Evolutionary conservation across 2,797 vertebrate genomes (phyloP), one percentile per base, ranked within the genome.

Genomic region (Pygocentrus nattereri): DNA sequence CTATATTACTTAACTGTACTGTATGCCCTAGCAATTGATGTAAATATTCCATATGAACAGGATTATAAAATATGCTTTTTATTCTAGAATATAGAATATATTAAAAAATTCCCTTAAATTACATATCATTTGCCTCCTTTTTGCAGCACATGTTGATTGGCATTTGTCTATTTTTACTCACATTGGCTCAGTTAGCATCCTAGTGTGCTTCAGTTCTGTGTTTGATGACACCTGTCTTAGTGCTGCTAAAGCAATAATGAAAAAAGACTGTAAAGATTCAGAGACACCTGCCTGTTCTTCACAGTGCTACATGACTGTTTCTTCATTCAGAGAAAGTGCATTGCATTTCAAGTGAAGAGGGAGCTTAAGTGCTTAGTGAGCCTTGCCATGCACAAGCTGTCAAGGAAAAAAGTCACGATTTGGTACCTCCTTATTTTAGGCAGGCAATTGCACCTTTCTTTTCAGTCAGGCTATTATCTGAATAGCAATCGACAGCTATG

Each of bases 131-230:
- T 31, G 18, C 62, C 15, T 30, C 38, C 12, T 15, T 31, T 64
- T 27, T 30, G 18, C 31, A 65, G 31, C 13, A 21, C 65, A 68
- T 7, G 3, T 25, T 44, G n/a, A 68, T 47, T 69, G 13, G 13
- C 67, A 3, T 69, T 19, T 69, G 38, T 47, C 5, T 69, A 47
- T 47, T 44, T 44, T 44, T 11, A 41, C 62, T 54, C 67, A 21
- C 52, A 15, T 79, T 41, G n/a, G 27, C 77, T 76, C 47, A 76
- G 76, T 80, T 76, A 84, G 34, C 73, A 38, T 62, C 71, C 72
- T 50, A n/a, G 65, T 76, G 73, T 67, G 59, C 49, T 19, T 68
- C 38, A 10, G n/a, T 49, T 31, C 15, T 30, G 50, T 76, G 54
- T 79, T 75, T 77, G 58, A 76, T 80, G 74, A 76, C 71, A 50